These are phyloP conservation scores for Salvelinus sp. DNA, from an alignment of 2,113 vertebrate genomes.

Conservation along the genomic window DNA sequence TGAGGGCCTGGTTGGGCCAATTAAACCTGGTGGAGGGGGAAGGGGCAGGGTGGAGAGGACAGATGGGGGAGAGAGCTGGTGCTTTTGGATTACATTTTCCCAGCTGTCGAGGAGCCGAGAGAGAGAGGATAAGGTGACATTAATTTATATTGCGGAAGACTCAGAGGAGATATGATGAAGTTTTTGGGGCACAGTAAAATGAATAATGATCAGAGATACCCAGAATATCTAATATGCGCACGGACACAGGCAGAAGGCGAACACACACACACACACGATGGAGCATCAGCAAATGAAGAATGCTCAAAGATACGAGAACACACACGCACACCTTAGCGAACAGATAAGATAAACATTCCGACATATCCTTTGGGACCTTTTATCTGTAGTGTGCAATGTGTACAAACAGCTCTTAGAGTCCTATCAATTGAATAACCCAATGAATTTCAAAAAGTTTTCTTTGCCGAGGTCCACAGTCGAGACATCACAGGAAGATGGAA, in stretches of 20 bases:
- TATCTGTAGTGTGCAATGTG: neutral
- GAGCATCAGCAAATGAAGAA: too few relatives aligned
- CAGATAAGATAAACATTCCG: slow-evolving; percentile 10
- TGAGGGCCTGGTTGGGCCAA: slow-evolving; percentile 45
- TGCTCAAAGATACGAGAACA: too few relatives aligned
- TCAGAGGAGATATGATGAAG: neutral
- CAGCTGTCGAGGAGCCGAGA: slow-evolving; percentile 31
- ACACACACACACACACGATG: neutral
- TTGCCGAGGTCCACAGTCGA: neutral
- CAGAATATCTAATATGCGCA: neutral
- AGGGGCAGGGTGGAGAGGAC: slow-evolving; percentile 22
- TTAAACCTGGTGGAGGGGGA: slow-evolving; percentile 26
- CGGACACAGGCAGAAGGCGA: neutral
- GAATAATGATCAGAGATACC: neutral
- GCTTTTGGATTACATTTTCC: slow-evolving; percentile 27
- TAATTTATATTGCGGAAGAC: slow-evolving; percentile 11
- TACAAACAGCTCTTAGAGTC: neutral
- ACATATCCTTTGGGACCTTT: neutral
- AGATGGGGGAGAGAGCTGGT: slow-evolving; percentile 23
- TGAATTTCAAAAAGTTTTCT: neutral
- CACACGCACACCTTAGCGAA: neutral
- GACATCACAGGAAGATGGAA: neutral
- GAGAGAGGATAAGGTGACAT: slow-evolving; percentile 12
- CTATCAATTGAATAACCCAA: neutral
- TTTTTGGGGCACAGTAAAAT: too few relatives aligned